Base-by-base conservation (phyloP, 2,113 vertebrate genomes). In the Sardina pilchardus region DNA sequence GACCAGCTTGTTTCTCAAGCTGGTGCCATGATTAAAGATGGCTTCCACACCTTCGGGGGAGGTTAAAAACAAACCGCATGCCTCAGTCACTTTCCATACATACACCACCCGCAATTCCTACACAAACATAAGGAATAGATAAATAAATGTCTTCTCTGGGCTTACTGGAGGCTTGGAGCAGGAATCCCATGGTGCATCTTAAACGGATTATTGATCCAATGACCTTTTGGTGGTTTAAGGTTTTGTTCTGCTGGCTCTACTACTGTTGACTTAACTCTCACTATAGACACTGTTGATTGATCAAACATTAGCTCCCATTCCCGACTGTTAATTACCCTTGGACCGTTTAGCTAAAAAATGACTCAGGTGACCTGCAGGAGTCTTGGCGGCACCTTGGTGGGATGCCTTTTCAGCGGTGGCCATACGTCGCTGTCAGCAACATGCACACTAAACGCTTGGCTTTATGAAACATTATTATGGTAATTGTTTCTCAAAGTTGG, bases 161-260 rank as follows among this genome's bases (percentile, higher is more conserved):
- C 93, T 94, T 93, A 91, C 85, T 90, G 88, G 85, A 84, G 34
- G 85, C 89, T 85, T 87, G 89, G 86, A 87, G 91, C 93, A 92
- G 88, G 90, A 93, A 93, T 94, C 92, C 92, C 88, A 83, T 53
- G 85, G 92, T 94, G 91, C 91, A 93, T 92, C 94, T 95, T 94
- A 95, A 95, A 96, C 95, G 93, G 93, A 94, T 94, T 95, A 96
- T 95, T 95, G 95, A 96, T 96, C 92, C 84, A 3, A 26, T 95
- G 95, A 95, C 94, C 95, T 95, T 94, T 93, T 90, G 85, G 88
- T 87, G 91, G 91, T 92, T 93, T 93, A 85, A 92, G 90, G 91
- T 91, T 92, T 92, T 89, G 90, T 91, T 90, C 90, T 91, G 90
- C 91, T 94, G 93, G 91, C 93, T 92, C 87, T 88, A 71, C 90